Evolutionary conservation across 2,113 vertebrate genomes (phyloP), one percentile per base, ranked within the genome.

Genomic region (Alces alces): DNA sequence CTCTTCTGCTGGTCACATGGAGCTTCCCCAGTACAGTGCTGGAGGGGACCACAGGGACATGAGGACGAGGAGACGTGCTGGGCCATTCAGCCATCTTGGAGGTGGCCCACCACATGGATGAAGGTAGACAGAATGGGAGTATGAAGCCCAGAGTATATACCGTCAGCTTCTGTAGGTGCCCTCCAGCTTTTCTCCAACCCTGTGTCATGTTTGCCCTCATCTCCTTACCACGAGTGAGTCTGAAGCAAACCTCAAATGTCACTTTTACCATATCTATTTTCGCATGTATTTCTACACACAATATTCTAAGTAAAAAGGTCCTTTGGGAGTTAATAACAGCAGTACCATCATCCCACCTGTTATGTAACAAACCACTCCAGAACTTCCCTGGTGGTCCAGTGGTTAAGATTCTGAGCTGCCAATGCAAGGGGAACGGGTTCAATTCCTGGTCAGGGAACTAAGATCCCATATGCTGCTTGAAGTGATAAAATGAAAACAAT

Each of bases 91-190:
- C 70, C 23, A 4, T 76, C 23, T 76, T 43, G 70, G 39, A 76
- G 58, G 45, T 0, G 16, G 76, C 76, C 76, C 39, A 23, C 50
- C 16, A 14, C 60, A 0, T 7, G 17, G 50, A 11, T 23, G 21
- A 0, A 36, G 45, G 76, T 10, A 33, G 47, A n/a, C 45, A 70
- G 76, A 21, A 45, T 4, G 14, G 47, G 17, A 7, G 7, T 6
- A 7, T 1, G 58, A 50, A 16, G 39, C 93, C 30, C 3, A 2
- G 23, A 2, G 93, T 33, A 2, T n/a, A 19, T 1, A 11, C 8
- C 8, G 0, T 19, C 25, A 1, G 16, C 6, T 3, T 58, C 60
- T 7, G 1, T 11, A 3, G 39, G 6, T 47, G 9, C 16, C 47
- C 30, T 50, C 78, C 45, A 28, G 58, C 60, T 73, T 16, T 13